Conservation (phyloP, 1,140 invertebrate genomes). For the Drosophila sp. region DNA sequence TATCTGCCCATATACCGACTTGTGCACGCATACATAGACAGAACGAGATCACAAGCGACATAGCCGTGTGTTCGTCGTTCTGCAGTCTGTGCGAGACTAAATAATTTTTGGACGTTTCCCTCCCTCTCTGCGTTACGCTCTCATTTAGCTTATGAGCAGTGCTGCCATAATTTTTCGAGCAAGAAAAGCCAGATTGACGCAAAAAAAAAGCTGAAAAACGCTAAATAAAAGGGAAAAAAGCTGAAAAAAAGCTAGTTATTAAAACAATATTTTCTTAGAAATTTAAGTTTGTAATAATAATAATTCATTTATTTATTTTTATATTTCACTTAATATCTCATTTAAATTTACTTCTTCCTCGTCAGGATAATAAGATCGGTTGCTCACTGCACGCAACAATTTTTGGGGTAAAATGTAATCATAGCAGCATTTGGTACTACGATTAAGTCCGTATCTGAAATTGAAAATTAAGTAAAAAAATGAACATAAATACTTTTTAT, state of each 20-base stretch:
- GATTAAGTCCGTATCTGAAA: constrained; percentile 5
- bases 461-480: background rate
- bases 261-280: no score
- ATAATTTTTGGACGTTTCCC: no score
- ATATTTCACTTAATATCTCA: background rate
- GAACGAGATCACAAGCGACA: no score
- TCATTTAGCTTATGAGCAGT: background rate
- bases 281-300: background rate
- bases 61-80: no score
- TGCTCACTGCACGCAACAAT: constrained; percentile 5
- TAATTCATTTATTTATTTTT: background rate
- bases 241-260: constrained; percentile 1
- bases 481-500: background rate
- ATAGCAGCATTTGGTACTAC: constrained; percentile 2
- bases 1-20: no score
- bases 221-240: background rate
- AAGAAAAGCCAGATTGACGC: constrained; percentile 3
- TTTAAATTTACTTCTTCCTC: background rate
- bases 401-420: constrained; percentile 6
- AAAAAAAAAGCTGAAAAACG: background rate
- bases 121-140: no score
- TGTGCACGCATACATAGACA: no score
- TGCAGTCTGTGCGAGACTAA: no score
- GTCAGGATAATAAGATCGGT: constrained; percentile 7
- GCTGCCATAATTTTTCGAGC: constrained; percentile 1